Percentiles rank a stretch among this genome's conserved stretches.
phyloP scores from a whole-genome alignment of 2,888 invertebrate genomes.

The Rhyacophila evoluta region DNA sequence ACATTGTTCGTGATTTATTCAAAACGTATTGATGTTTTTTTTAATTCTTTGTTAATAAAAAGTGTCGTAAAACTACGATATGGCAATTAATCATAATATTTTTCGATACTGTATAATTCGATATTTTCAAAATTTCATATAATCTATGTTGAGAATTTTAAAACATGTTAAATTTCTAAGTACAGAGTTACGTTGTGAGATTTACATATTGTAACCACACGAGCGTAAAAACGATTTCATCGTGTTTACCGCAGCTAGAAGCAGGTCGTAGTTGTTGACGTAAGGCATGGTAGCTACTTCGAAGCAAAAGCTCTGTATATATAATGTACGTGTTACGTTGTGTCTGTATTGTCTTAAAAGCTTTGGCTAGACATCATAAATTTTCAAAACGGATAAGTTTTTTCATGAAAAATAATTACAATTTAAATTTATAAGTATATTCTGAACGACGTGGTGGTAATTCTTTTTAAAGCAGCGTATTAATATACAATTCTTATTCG shows the following conservation, averaged over 20 bases:
- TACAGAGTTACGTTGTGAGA: neutral
- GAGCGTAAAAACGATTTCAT: neutral
- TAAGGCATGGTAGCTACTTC: neutral
- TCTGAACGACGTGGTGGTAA: too few species aligned
- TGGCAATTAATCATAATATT: too few species aligned
- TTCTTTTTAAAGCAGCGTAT: too few species aligned
- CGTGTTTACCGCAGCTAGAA: neutral
- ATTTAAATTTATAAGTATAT: too few species aligned
- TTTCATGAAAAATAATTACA: too few species aligned
- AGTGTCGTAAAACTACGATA: too few species aligned
- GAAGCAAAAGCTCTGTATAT: neutral
- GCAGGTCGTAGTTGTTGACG: neutral
- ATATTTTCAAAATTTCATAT: neutral
- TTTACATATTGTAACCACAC: slow-evolving; percentile 17
- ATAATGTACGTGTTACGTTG: neutral
- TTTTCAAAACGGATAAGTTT: too few species aligned
- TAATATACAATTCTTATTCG: too few species aligned
- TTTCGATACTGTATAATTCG: too few species aligned
- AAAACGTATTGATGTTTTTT: too few species aligned
- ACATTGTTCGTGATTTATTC: neutral
- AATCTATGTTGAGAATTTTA: neutral
- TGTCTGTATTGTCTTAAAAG: neutral
- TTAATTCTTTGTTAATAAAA: too few species aligned
- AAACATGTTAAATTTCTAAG: neutral
- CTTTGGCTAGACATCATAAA: too few species aligned